phyloP scores from a whole-genome alignment of 1,140 invertebrate species.

The Halesus radiatus region DNA sequence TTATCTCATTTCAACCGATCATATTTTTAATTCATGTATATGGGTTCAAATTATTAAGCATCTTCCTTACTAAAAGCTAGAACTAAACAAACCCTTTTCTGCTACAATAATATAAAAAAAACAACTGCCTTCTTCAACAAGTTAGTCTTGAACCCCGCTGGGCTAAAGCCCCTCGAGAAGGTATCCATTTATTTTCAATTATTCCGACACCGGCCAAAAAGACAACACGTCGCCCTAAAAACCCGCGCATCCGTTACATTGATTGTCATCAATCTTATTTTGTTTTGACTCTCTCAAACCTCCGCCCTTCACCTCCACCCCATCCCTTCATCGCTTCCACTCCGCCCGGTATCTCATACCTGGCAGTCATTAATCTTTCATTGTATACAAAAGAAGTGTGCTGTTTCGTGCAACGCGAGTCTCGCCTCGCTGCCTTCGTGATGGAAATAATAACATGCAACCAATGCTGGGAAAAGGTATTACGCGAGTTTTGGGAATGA shows the following conservation, averaged over 20 bases:
- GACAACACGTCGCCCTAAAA: background rate
- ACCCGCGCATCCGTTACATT: background rate
- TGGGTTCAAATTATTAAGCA: too few species aligned
- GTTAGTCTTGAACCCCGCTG: too few species aligned
- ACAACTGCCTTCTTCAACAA: too few species aligned
- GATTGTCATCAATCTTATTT: constrained; percentile 11
- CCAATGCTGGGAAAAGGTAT: background rate
- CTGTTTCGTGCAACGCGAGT: constrained; percentile 11
- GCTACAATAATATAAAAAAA: too few species aligned
- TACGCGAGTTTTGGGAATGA: too few species aligned
- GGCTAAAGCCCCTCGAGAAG: too few species aligned
- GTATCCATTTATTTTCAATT: background rate
- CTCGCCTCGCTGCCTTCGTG: constrained; percentile 4
- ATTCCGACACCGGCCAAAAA: background rate
- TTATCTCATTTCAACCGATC: too few species aligned
- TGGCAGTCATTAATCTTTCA: constrained; percentile 45
- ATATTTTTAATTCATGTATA: too few species aligned
- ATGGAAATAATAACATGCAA: constrained; percentile 17
- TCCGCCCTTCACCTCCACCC: background rate
- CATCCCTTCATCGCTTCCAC: background rate
- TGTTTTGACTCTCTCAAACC: constrained; percentile 4
- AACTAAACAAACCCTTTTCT: too few species aligned
- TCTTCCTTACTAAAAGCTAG: too few species aligned
- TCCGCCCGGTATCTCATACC: background rate
- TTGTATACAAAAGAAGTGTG: constrained; percentile 43